phyloP scores from a whole-genome alignment of 2,113 vertebrate genomes.

The Seriola rivoliana region DNA sequence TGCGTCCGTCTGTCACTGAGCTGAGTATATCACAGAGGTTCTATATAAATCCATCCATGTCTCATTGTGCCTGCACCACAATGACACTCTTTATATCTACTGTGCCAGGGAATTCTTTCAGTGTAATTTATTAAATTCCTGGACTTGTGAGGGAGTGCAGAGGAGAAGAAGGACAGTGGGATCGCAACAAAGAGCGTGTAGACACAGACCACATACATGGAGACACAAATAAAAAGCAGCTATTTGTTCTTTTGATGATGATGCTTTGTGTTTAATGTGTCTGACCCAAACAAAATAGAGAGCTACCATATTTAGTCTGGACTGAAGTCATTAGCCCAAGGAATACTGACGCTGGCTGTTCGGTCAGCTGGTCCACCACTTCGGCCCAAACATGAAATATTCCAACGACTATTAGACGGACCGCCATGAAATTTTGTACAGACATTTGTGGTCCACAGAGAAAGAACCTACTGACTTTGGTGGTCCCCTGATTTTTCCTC shows the following conservation, averaged over 20 bases:
- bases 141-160: constrained; percentile 65
- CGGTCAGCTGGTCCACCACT: constrained; percentile 2
- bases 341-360: not conserved
- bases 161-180: constrained; percentile 54
- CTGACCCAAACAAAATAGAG: constrained; percentile 9
- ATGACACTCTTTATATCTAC: constrained; percentile 78
- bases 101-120: constrained; percentile 71
- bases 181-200: constrained; percentile 26
- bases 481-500: not conserved
- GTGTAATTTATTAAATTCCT: constrained; percentile 70
- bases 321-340: constrained; percentile 10
- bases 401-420: not conserved
- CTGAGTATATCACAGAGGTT: constrained; percentile 69
- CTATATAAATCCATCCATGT: constrained; percentile 75
- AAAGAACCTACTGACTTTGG: no score
- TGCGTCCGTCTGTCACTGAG: constrained; percentile 61
- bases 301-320: constrained; percentile 35
- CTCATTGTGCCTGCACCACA: constrained; percentile 80
- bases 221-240: constrained; percentile 50
- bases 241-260: constrained; percentile 43
- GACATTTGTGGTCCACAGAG: no score
- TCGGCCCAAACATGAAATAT: constrained; percentile 9
- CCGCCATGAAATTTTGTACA: not conserved
- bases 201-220: constrained; percentile 46
- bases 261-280: constrained; percentile 38